phyloP scores from a whole-genome alignment of 2,888 invertebrate genomes.

The Ceraclea dissimilis region DNA sequence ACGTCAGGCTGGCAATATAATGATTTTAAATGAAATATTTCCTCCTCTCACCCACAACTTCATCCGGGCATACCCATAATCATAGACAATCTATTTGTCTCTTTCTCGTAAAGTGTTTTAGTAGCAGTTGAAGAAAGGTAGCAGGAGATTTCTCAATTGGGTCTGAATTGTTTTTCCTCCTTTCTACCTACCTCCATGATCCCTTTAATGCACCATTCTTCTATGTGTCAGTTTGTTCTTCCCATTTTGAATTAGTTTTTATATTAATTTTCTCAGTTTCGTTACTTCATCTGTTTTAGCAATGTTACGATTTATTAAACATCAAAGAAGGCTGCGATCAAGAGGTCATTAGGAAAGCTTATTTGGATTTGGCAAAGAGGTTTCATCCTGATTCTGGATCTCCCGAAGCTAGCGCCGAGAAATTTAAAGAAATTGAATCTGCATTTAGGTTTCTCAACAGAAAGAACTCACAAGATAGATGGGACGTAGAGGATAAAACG shows the following conservation, averaged over 20 bases:
- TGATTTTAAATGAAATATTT: no score
- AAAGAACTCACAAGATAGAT: conserved; percentile 55
- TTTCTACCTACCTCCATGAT: no score
- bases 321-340: conserved; percentile 62
- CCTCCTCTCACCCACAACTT: no score
- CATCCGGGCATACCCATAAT: no score
- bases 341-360: conserved; percentile 63
- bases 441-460: conserved; percentile 67
- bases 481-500: conserved; percentile 43
- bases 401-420: conserved; percentile 60
- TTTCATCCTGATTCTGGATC: conserved; percentile 80
- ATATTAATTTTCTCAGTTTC: no score
- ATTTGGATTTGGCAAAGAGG: conserved; percentile 66
- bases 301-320: conserved; percentile 60
- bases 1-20: no score
- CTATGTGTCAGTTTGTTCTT: background rate
- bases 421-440: conserved; percentile 67
- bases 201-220: background rate
- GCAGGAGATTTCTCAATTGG: no score
- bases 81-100: no score
- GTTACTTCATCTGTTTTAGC: conserved; percentile 38
- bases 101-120: no score
- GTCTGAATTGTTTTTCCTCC: no score
- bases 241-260: no score
- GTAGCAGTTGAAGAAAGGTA: no score